Evolutionary conservation across 1,140 invertebrate species (phyloP), one percentile per base, ranked within the genome.

Genomic region (Parapsyche elsis): DNA sequence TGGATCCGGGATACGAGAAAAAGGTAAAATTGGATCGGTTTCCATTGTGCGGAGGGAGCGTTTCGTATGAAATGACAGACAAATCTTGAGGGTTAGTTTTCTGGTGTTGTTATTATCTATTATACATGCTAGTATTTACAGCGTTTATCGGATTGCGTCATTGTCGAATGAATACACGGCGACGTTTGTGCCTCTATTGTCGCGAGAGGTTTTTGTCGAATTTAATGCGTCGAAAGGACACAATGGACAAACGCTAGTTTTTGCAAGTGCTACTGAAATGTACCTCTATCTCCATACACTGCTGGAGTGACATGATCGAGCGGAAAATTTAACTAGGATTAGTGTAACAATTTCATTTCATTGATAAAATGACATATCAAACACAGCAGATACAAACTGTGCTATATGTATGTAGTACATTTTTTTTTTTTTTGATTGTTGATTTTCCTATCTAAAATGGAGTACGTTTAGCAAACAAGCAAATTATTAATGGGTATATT

Each of bases 101-200:
- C 12, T 67, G 5, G 16, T 24, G 12, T 67, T 67, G 16, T 24
- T 67, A 67, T 67, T 67, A 5, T 21, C 64, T 38, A 38, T 38
- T 38, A 38, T 38, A n/a, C 7, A 38, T 38, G 24, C 5, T 45
- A 21, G 23, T 44, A 74, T 74, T 74, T 44, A 44, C 30, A 61
- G 44, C 71, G 71, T 74, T 74, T 74, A 74, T 74, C 71, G 5
- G 71, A 74, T 74, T 74, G 71, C 38, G 26, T 44, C 71, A 74
- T 74, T 74, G 71, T 74, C 38, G 71, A 38, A 7, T 38, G 30
- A 38, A 38, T 38, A 7, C 30, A 7, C 7, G n/a, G n/a, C 19
- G 7, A 16, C 57, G 19, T 61, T 21, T 46, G 45, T 57, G 19
- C 61, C 19, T 67, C n/a, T n/a, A n/a, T n/a, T n/a, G n/a, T n/a